Base-by-base conservation (phyloP, 2,797 vertebrate genomes). In the Allobates femoralis region DNA sequence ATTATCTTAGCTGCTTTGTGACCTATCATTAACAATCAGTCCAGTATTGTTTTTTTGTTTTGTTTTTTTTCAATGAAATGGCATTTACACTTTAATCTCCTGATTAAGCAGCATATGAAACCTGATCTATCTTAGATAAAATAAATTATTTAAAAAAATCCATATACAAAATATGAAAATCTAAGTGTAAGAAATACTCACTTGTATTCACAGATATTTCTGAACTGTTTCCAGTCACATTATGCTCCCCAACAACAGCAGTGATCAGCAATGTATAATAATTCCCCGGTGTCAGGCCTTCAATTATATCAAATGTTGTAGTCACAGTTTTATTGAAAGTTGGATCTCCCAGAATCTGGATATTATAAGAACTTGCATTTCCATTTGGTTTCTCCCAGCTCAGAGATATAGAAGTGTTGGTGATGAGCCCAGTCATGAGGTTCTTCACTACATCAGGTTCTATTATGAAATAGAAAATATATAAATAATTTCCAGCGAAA, bases 331-430 rank as follows among this genome's bases (percentile, higher is more conserved):
- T 30, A 62, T 46, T 58, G 19, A 84, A 75, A 30, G 34, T 34
- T 74, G 32, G 32, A 53, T 67, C 28, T 53, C 53, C 84, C 26
- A 51, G 62, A 26, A 85, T 67, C 14, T 71, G 46, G 26, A 50
- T 76, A 7, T 18, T 5, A 85, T 85, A 85, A n/a, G 32, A 79
- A 53, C 30, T 85, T 56, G 28, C 21, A 67, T 41, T 79, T 32
- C 83, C 83, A 37, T 19, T 23, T 16, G 75, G 83, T 1, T 26
- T 3, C 28, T 6, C 11, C 62, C 62, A 64, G 62, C 62, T 64
- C 14, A 64, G 62, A 15, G 62, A 28, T 30, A 64, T 30, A 14
- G 62, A 64, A 64, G 62, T 64, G 62, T 3, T 19, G 14, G 62
- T 64, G 26, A 64, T 64, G 62, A 2, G 28, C 11, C 11, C 11